phyloP scores from a whole-genome alignment of 2,113 vertebrate genomes.

The Lepus americanus region DNA sequence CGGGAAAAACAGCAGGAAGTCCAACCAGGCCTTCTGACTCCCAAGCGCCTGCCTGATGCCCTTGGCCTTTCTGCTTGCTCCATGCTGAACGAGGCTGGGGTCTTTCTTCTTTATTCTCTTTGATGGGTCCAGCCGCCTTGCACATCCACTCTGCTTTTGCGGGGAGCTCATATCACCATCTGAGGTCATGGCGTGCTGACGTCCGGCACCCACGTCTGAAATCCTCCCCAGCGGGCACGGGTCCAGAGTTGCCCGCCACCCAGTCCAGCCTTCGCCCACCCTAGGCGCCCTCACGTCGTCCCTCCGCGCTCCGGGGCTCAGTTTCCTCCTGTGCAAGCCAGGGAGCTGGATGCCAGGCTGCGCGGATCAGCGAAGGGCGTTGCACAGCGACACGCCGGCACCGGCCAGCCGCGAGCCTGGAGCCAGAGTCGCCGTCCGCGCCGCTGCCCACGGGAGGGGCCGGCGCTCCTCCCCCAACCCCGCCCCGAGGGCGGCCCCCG shows the following conservation, averaged over 20 bases:
- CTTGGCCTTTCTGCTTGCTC: neutral
- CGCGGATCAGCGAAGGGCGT: rapidly evolving
- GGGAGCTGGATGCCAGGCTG: neutral
- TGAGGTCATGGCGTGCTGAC: neutral
- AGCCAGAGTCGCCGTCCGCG: neutral
- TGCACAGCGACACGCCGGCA: neutral
- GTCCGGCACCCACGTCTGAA: neutral
- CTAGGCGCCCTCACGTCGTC: neutral
- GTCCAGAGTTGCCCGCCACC: neutral
- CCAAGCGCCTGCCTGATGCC: neutral
- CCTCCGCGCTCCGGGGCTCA: neutral
- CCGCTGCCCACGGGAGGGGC: rapidly evolving
- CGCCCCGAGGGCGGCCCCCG: slow-evolving; percentile 58
- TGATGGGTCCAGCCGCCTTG: neutral
- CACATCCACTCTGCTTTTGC: neutral
- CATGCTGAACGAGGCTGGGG: neutral
- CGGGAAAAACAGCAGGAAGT: neutral
- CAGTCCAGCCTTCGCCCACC: neutral
- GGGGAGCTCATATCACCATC: neutral
- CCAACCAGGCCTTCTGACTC: neutral
- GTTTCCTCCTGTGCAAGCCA: neutral
- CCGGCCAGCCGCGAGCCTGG: rapidly evolving
- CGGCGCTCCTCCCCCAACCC: neutral
- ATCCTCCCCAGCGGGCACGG: neutral
- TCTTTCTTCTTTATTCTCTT: neutral